Base-by-base conservation (phyloP, 2,113 vertebrate species). In the Lynx canadensis region DNA sequence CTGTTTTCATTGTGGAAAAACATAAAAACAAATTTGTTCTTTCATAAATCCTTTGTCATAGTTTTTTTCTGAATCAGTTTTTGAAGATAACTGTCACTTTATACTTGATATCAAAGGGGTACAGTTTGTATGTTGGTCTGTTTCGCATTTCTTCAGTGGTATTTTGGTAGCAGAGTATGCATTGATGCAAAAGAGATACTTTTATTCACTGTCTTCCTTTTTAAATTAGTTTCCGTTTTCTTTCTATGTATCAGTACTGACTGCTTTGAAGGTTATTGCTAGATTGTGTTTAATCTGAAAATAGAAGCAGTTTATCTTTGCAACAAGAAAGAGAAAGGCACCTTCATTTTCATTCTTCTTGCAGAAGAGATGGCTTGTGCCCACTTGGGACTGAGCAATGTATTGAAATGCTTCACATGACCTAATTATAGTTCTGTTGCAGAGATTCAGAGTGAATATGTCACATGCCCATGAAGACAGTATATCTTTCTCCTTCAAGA, bases 221-320 rank as follows among this genome's bases (percentile, higher is more conserved):
- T 94, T 83, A 79, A 95, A 89, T 89, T 71, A 78, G 63, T 78
- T 93, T 94, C 15, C n/a, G 81, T 92, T 95, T 96, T 92, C 15
- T 95, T 29, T 74, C 95, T 97, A 79, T 90, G 45, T 90, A 60
- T 80, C 68, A 33, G 45, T 94, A 83, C 86, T 97, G 65, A 45
- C 93, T 94, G 38, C 82, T 97, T 97, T 95, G 76, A 89, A 57
- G 52, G 82, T 97, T 96, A 91, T 93, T 97, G 71, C 86, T 96
- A 57, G 71, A 95, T 89, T 97, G 27, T 93, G 4, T 93, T 98
- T 96, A 85, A 65, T 98, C 86, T 71, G 97, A 89, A 95, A 94
- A 81, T 93, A 94, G 89, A 97, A 97, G 19, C 16, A 6, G 80
- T 97, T 98, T 97, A 81, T 97, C 52, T 97, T 97, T 96, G 84